Evolutionary conservation across 2,888 invertebrate genomes (phyloP).

Genomic region (Unio pictorum): DNA sequence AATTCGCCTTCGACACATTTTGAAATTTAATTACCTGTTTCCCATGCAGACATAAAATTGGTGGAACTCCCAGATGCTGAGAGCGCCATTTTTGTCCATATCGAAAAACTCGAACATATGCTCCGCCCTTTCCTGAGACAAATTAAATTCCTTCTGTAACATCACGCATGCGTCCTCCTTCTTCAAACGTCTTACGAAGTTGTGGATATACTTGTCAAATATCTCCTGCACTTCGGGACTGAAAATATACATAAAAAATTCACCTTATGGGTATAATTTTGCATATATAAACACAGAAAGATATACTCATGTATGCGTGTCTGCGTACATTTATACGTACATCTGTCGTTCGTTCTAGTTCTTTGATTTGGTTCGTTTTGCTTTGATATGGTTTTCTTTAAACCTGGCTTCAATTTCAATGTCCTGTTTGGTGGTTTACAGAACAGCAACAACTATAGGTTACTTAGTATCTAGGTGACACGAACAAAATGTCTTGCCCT

Average conservation of each 20-base stretch:
- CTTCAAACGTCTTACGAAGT: conserved; percentile 50
- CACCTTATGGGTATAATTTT: background rate
- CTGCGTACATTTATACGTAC: too few relatives aligned
- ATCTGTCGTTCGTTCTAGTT: too few relatives aligned
- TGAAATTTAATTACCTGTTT: conserved; percentile 40
- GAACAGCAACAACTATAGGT: too few relatives aligned
- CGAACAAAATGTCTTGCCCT: too few relatives aligned
- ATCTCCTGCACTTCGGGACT: conserved; percentile 55
- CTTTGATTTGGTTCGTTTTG: too few relatives aligned
- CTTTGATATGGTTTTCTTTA: too few relatives aligned
- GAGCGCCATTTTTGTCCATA: conserved; percentile 51
- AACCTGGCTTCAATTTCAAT: too few relatives aligned
- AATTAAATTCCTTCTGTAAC: conserved; percentile 52
- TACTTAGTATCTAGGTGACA: too few relatives aligned
- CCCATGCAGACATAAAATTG: conserved; percentile 58
- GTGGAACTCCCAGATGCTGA: conserved; percentile 64
- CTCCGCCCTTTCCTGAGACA: conserved; percentile 40
- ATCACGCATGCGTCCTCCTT: conserved; percentile 48
- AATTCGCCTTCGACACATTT: background rate
- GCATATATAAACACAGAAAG: background rate
- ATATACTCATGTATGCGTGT: too few relatives aligned
- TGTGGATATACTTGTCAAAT: conserved; percentile 58
- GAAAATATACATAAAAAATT: conserved; percentile 14
- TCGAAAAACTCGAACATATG: conserved; percentile 61
- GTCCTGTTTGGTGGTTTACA: too few relatives aligned